These are phyloP conservation scores for Mythimna impura DNA, from an alignment of 2,888 invertebrate species.

Conservation along the genomic window DNA sequence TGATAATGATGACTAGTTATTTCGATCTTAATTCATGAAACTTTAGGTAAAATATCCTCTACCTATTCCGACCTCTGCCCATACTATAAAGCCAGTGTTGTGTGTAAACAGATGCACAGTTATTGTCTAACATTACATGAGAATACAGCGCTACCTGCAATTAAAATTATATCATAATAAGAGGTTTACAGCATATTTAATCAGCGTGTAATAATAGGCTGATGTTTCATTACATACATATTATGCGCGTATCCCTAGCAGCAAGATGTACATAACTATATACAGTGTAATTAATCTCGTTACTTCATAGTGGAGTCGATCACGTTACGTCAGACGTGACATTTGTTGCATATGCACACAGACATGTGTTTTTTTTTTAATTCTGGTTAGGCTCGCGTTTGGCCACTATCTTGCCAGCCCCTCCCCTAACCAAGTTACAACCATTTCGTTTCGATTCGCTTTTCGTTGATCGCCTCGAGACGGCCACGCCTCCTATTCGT, in stretches of 20 bases:
- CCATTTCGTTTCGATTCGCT: too few relatives aligned
- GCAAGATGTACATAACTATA: slow-evolving; percentile 32
- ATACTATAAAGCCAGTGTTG: background rate
- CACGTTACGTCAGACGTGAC: slow-evolving; percentile 28
- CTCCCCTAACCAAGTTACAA: too few relatives aligned
- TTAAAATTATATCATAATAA: slow-evolving; percentile 54
- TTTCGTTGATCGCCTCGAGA: too few relatives aligned
- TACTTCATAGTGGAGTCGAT: slow-evolving; percentile 41
- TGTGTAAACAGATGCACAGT: slow-evolving; percentile 19
- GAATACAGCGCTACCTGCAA: slow-evolving; percentile 22
- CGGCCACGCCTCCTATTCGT: too few relatives aligned
- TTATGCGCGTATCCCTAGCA: slow-evolving; percentile 37
- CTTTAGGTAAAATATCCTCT: too few relatives aligned
- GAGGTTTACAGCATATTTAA: slow-evolving; percentile 33
- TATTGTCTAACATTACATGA: slow-evolving; percentile 22
- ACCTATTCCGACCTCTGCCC: background rate
- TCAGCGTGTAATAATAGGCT: slow-evolving; percentile 36
- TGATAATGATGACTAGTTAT: too few relatives aligned
- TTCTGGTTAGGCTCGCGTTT: too few relatives aligned
- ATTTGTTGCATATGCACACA: slow-evolving; percentile 18
- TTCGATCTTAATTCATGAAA: too few relatives aligned
- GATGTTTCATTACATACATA: slow-evolving; percentile 45
- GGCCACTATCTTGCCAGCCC: too few relatives aligned
- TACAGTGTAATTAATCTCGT: slow-evolving; percentile 46
- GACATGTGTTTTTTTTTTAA: too few relatives aligned